These are phyloP conservation scores for Xenopus laevis DNA, from an alignment of 2,113 vertebrate genomes.

Conservation along the genomic window DNA sequence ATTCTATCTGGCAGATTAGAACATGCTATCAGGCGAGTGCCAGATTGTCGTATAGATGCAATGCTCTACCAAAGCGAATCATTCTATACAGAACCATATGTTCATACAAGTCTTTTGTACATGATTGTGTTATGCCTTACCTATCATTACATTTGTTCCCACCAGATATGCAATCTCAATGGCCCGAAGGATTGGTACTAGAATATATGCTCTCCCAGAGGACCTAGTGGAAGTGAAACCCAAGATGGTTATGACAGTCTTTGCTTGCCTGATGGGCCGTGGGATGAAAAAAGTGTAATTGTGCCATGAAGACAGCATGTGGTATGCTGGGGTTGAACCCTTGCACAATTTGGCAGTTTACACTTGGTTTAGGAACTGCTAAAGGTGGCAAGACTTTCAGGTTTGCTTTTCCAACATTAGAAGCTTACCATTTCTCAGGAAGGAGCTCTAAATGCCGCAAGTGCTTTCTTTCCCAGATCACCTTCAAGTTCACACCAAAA, in stretches of 20 bases:
- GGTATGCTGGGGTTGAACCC: slow-evolving; percentile 54
- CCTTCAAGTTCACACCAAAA: slow-evolving; percentile 62
- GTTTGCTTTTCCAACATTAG: no score
- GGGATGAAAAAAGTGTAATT: slow-evolving; percentile 86
- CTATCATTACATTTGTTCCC: no score
- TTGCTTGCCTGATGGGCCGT: slow-evolving; percentile 96
- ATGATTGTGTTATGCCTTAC: no score
- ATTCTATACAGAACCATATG: no score
- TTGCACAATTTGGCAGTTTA: slow-evolving; percentile 62
- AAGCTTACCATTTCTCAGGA: slow-evolving; percentile 51
- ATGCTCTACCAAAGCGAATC: no score
- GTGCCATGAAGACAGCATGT: slow-evolving; percentile 33
- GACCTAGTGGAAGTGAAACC: slow-evolving; percentile 87
- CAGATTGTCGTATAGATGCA: no score
- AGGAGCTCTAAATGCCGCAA: slow-evolving; percentile 54
- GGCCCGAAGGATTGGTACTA: slow-evolving; percentile 86
- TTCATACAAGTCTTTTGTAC: no score
- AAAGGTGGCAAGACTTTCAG: slow-evolving; percentile 57
- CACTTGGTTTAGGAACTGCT: slow-evolving; percentile 61
- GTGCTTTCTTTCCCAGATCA: slow-evolving; percentile 57
- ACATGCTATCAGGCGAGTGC: no score
- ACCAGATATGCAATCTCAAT: slow-evolving; percentile 87
- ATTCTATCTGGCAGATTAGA: no score
- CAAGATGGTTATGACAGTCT: slow-evolving; percentile 96
- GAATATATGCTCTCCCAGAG: slow-evolving; percentile 87